A percentile compares a stretch with the other conserved stretches of the same genome.
phyloP scores from a whole-genome alignment of 2,797 vertebrate genomes.

The Eulemur rubriventer region DNA sequence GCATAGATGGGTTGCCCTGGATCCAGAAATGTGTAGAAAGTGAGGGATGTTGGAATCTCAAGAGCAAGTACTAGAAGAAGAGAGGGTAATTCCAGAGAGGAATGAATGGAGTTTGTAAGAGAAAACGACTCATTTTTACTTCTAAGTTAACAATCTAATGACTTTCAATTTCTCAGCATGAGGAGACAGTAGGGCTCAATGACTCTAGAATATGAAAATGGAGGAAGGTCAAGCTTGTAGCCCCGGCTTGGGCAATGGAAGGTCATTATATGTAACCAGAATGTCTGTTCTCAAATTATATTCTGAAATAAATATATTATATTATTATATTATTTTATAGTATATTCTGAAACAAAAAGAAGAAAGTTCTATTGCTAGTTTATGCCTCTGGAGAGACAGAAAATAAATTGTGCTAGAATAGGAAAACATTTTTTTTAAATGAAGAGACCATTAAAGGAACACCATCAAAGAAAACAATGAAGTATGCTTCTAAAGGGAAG shows the following conservation, averaged over 20 bases:
- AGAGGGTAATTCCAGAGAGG: not conserved
- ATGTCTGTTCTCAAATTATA: no score
- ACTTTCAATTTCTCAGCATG: not conserved
- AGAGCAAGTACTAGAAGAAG: not conserved
- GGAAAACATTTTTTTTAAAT: not conserved
- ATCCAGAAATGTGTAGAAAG: not conserved
- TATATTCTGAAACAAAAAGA: no score
- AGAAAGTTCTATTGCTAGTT: not conserved
- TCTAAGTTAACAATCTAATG: not conserved
- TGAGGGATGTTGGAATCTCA: not conserved
- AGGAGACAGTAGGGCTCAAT: not conserved
- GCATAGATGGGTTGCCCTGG: not conserved
- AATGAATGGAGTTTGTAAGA: not conserved
- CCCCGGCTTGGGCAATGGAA: no score
- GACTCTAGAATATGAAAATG: not conserved
- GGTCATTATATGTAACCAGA: no score
- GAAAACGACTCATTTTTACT: not conserved
- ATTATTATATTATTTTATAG: no score
- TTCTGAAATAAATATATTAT: no score
- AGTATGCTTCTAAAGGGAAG: not conserved
- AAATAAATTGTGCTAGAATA: not conserved
- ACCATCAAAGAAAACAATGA: not conserved
- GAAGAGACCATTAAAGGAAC: not conserved
- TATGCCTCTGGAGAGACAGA: not conserved
- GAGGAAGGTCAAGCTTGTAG: no score